These are phyloP conservation scores for Epinephelus coioides DNA, from an alignment of 2,797 vertebrate species.

Conservation along the genomic window DNA sequence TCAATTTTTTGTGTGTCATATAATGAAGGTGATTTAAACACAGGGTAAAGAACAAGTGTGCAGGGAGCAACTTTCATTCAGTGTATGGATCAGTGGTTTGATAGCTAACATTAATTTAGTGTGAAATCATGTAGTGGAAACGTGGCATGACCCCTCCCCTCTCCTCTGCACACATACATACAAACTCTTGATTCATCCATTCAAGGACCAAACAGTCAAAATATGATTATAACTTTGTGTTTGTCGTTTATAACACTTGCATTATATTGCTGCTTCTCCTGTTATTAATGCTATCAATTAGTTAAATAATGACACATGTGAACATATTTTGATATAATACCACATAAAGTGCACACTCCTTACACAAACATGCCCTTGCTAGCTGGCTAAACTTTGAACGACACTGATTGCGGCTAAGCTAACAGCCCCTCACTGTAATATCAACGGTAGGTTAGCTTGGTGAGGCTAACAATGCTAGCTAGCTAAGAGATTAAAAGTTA, in stretches of 20 bases:
- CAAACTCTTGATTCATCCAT: not conserved
- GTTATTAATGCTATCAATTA: not conserved
- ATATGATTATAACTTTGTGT: not conserved
- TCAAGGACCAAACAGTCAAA: not conserved
- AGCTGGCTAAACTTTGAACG: conserved; percentile 39
- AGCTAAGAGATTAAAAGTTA: conserved; percentile 70
- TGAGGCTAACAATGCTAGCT: conserved; percentile 56
- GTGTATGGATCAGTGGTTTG: conserved; percentile 27
- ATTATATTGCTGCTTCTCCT: not conserved
- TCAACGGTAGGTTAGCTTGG: conserved; percentile 39
- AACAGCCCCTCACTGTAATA: conserved; percentile 2
- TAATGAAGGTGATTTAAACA: not conserved
- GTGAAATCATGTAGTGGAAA: conserved; percentile 45
- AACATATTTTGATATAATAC: not conserved
- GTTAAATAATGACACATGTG: not conserved
- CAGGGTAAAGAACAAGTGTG: not conserved
- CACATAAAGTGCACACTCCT: not conserved
- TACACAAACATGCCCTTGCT: not conserved
- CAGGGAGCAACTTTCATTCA: not conserved
- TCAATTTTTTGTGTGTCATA: not conserved
- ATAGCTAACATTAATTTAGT: not conserved
- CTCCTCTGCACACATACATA: not conserved
- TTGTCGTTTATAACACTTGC: not conserved
- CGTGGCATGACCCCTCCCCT: conserved; percentile 57
- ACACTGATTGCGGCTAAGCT: conserved; percentile 49